Evolutionary conservation across 2,888 invertebrate genomes (phyloP), one percentile per base, ranked within the genome.

Genomic region (Eumacrocentrus americanus): DNA sequence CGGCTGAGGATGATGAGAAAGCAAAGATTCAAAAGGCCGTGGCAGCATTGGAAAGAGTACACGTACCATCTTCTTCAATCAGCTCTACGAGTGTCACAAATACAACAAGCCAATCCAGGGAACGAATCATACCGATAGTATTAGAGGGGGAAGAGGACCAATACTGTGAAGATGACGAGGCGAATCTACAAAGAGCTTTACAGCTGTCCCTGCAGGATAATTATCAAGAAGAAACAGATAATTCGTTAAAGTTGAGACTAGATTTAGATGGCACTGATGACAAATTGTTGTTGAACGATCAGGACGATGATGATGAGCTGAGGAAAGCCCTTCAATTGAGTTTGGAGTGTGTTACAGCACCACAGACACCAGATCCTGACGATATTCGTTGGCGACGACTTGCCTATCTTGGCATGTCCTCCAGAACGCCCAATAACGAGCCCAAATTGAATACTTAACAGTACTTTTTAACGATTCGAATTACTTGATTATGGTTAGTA

Each of bases 241-340:
- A 68, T 20, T 69, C 64, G n/a, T 55, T 71, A 2, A 73, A 73
- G 22, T 59, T 74, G 42, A 70, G 74, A 62, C 60, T 75, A 38
- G 70, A 70, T 18, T 61, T 59, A 11, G 37, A 60, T 48, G 37
- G 7, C 16, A 20, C 7, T n/a, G 22, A 35, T 16, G 37, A 46
- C 3, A 35, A 50, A 5, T 42, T 18, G 2, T 6, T 11, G 5
- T 22, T 42, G 6, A 65, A 67, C 11, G 67, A 68, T 29, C 63
- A 65, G 16, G 74, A 74, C 42, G 73, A 74, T 16, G 83, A 83
- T 48, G 79, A 80, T 23, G 83, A 85, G 35, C 73, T 86, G 46
- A 82, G 83, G 64, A 80, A 79, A 67, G 85, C 85, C 1, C 68
- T 85, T 16, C 78, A 81, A 65, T 71, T 85, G 60, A 85, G 85